Evolutionary conservation across 2,888 invertebrate genomes (phyloP).

Genomic region (Agrypnus murinus): DNA sequence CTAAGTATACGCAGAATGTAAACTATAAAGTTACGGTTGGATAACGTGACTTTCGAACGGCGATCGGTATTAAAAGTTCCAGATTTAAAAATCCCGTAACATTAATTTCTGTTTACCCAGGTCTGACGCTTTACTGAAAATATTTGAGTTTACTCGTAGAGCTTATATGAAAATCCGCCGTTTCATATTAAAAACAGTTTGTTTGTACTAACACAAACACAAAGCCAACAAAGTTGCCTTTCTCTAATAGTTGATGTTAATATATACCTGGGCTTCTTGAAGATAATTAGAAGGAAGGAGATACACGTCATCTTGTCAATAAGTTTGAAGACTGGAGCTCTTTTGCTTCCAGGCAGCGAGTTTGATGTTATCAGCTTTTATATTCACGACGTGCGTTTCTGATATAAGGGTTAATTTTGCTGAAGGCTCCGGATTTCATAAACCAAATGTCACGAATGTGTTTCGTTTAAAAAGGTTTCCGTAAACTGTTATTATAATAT

Average conservation of each 20-base stretch:
- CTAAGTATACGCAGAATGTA: slow-evolving; percentile 39
- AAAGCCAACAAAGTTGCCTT: no score
- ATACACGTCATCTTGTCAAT: slow-evolving; percentile 13
- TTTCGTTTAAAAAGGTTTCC: slow-evolving; percentile 45
- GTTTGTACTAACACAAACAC: no score
- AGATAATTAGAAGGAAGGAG: neutral
- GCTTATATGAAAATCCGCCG: no score
- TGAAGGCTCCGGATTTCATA: slow-evolving; percentile 21
- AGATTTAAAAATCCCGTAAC: slow-evolving; percentile 31
- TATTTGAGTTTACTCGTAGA: no score
- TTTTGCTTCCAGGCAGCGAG: neutral
- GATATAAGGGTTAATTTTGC: slow-evolving; percentile 33
- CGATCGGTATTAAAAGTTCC: slow-evolving; percentile 28
- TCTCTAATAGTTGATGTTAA: neutral
- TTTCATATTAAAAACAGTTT: no score
- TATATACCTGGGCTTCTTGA: neutral
- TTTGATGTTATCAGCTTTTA: slow-evolving; percentile 12
- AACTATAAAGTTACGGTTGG: slow-evolving; percentile 34
- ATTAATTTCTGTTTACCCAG: slow-evolving; percentile 27
- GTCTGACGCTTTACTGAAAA: neutral
- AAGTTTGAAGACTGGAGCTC: slow-evolving; percentile 10
- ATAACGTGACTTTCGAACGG: slow-evolving; percentile 35
- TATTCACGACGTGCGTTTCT: slow-evolving; percentile 28
- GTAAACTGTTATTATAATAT: slow-evolving; percentile 50
- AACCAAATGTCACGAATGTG: slow-evolving; percentile 33